Evolutionary conservation across 2,113 vertebrate genomes (phyloP), one percentile per base, ranked within the genome.

Genomic region (Oreochromis niloticus): DNA sequence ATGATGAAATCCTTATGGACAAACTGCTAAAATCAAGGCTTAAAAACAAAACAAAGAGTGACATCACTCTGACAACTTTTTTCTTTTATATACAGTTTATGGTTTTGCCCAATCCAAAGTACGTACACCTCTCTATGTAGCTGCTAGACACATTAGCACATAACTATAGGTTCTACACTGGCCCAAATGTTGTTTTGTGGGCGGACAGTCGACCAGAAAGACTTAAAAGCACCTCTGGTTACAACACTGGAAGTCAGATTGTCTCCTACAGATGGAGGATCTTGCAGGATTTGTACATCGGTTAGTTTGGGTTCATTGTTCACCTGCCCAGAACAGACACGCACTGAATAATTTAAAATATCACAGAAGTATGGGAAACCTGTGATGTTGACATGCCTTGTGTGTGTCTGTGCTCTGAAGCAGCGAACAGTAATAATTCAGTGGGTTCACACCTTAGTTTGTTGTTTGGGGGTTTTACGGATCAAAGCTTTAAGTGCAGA

Each of bases 401-500:
- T 57, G 80, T 57, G 82, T 43, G 78, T 90, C 17, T 81, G 54
- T 43, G 57, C 39, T n/a, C 57, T 57, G 79, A 75, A 59, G 81
- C 88, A 79, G 73, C 79, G 2, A 17, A 22, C 27, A 81, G 86
- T 54, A 90, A 92, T 89, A 88, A 91, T 85, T 88, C 87, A 88
- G 90, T 85, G 71, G 85, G 34, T 87, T 91, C 83, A 66, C 83
- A 86, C 88, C 78, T 91, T 73, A 73, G 85, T 59, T 80, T 88
- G 88, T 91, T 92, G 88, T 93, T 90, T 80, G 86, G 66, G 82
- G 66, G 59, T 82, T 93, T 92, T 46, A 89, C 80, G 86, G 91
- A 93, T 93, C 91, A 94, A 89, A 93, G 93, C 87, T 87, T 92
- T 91, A 92, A 91, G 91, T 89, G 91, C 91, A 90, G 89, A 85